Evolutionary conservation across 2,113 vertebrate species (phyloP).

Genomic region (Periophthalmus modestus): DNA sequence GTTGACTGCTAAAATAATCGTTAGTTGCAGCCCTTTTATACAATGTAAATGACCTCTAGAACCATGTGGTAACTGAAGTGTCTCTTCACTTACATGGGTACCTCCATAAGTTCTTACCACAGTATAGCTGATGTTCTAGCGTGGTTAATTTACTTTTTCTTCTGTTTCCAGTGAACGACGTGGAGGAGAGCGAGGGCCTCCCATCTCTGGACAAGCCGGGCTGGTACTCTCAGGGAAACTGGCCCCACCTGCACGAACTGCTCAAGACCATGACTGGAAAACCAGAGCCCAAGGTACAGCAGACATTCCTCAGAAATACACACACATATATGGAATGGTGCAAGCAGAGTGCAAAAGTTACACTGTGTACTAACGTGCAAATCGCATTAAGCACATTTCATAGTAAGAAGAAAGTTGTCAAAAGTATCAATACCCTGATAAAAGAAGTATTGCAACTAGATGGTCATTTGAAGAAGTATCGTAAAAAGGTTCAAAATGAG

Average conservation of each 20-base stretch:
- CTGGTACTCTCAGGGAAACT: slow-evolving; percentile 97
- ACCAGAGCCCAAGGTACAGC: slow-evolving; percentile 89
- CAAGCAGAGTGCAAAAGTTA: neutral
- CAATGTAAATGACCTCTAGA: too few relatives aligned
- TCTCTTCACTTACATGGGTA: neutral
- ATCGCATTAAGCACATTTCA: neutral
- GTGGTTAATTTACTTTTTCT: neutral
- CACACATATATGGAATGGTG: neutral
- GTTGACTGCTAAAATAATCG: too few relatives aligned
- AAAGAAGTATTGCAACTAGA: too few relatives aligned
- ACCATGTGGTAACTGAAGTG: too few relatives aligned
- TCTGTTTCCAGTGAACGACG: slow-evolving; percentile 81
- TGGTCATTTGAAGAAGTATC: too few relatives aligned
- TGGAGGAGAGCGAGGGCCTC: slow-evolving; percentile 84
- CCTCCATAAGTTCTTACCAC: neutral
- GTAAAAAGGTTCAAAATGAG: too few relatives aligned
- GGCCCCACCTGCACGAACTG: slow-evolving; percentile 87
- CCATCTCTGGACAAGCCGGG: slow-evolving; percentile 87
- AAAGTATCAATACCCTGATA: neutral
- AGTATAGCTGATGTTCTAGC: neutral
- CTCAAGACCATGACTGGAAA: slow-evolving; percentile 91
- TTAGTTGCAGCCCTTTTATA: too few relatives aligned
- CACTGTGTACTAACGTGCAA: neutral
- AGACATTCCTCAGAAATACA: neutral
- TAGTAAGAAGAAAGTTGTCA: neutral